Evolutionary conservation across 2,797 vertebrate species (phyloP).

Genomic region (Lutjanus argentimaculatus): DNA sequence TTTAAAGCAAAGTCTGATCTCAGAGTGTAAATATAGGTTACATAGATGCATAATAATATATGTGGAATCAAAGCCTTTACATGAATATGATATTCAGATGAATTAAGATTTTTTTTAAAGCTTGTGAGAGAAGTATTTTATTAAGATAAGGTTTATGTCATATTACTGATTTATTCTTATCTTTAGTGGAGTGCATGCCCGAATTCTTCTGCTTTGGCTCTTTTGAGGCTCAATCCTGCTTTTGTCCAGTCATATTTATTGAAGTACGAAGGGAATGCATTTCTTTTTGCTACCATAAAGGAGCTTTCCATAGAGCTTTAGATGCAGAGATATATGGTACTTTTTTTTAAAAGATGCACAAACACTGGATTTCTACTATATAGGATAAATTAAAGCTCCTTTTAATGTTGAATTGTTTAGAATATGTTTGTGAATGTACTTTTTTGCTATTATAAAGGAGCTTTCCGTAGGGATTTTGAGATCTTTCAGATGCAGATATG

Average conservation of each 20-base stretch:
- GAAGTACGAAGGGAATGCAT: conserved; percentile 61
- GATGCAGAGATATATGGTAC: background rate
- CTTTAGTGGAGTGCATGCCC: conserved; percentile 40
- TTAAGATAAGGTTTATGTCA: conserved; percentile 42
- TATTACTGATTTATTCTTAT: conserved; percentile 44
- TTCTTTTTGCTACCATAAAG: conserved; percentile 38
- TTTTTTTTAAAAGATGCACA: conserved; percentile 2
- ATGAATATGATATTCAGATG: conserved; percentile 20
- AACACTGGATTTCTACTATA: conserved; percentile 9
- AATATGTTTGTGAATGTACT: conserved; percentile 42
- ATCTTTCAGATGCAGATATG: conserved; percentile 3
- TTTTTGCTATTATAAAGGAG: conserved; percentile 39
- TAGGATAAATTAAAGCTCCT: conserved; percentile 17
- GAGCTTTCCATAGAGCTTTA: conserved; percentile 30
- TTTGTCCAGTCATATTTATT: conserved; percentile 43
- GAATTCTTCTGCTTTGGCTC: conserved; percentile 33
- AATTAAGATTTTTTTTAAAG: conserved; percentile 43
- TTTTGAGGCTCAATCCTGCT: conserved; percentile 13
- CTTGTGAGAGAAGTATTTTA: conserved; percentile 42
- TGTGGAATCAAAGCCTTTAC: conserved; percentile 56
- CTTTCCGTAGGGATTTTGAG: conserved; percentile 30
- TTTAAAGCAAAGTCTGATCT: conserved; percentile 25
- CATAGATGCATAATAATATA: conserved; percentile 29
- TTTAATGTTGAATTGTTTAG: conserved; percentile 24
- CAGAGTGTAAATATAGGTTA: conserved; percentile 30